Base-by-base conservation (phyloP, 2,113 vertebrate genomes). In the Nannospalax galili region DNA sequence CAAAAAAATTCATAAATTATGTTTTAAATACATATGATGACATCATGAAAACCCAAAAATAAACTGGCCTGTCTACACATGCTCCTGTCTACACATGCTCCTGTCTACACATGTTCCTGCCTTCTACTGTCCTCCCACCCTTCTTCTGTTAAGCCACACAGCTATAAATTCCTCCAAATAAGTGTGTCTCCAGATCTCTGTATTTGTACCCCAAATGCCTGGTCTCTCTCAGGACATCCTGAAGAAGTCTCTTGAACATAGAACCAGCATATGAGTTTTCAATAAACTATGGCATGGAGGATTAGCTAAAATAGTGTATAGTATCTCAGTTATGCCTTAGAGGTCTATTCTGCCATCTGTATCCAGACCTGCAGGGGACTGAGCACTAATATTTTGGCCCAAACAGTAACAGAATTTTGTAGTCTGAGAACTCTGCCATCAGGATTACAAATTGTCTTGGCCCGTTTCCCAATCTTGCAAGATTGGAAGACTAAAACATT, bases 1-100 rank as follows among this genome's bases (percentile, higher is more conserved):
- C 48, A n/a, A 90, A 95, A 92, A 88, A 96, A 91, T 88, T 95
- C 92, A 95, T 85, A 96, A 94, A 96, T 93, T 94, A 88, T 78
- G 85, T 92, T 85, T 92, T 87, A 93, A 97, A 93, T 91, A 90
- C 77, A 92, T 32, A 95, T 58, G 93, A 96, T 95, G 89, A 95
- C 73, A 74, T 78, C 58, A 97, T 91, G 17, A 42, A 93, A 48
- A 94, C 75, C 80, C 91, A 77, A 95, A 96, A 97, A 91, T 95
- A 97, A 95, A 62, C 42, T 94, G 42, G 20, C 75, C 58, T 84
- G 86, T 93, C 65, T 86, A 90, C 81, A 92, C 75, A 75, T 78
- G 64, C 79, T 65, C 56, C 75, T 91, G 16, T 37, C 40, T 62
- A 58, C 58, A 58, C 58, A 11, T 58, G 9, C n/a, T n/a, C 75